Base-by-base conservation (phyloP, 2,113 vertebrate species). In the Maylandia zebra region DNA sequence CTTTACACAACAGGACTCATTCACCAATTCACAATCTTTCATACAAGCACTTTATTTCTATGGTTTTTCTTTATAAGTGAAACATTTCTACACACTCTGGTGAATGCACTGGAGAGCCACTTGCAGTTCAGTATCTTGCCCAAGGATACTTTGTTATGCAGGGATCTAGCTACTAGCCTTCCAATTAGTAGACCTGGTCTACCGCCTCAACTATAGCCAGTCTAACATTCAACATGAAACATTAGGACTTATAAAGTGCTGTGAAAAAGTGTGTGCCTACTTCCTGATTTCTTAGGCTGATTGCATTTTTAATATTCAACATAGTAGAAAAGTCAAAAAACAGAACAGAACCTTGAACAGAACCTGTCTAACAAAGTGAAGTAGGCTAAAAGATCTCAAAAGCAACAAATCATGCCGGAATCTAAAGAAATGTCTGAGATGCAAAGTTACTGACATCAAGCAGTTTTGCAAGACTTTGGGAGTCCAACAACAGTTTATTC, bases 351-450 rank as follows among this genome's bases (percentile, higher is more conserved):
- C 56, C 57, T 61, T 32, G 5, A 61, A 34, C 2, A 61, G 57
- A 61, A 61, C 57, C 16, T 61, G 57, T 34, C 30, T 4, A 64
- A 64, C 16, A 64, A 64, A 11, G 30, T 19, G 16, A 64, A 64
- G 16, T 64, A 64, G 59, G 16, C 59, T 64, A 64, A 64, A 34
- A 64, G 30, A 64, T 64, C 0, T 64, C 59, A 64, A 64, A 64
- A 64, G 59, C 30, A 61, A 61, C 57, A 61, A 34, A 10, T 61
- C 57, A 64, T 64, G 59, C 30, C 2, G 5, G 30, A 64, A 34
- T 64, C 59, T 64, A 64, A 64, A 64, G 17, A 64, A 64, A 36
- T 64, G 59, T 64, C 59, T 19, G 59, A 36, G 59, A 64, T n/a
- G 17, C 10, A n/a, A 64, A 64, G 32, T 64, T 36, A n/a, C 10